Evolutionary conservation across 2,888 invertebrate genomes (phyloP), one percentile per base, ranked within the genome.

Genomic region (Sturmia bella): DNA sequence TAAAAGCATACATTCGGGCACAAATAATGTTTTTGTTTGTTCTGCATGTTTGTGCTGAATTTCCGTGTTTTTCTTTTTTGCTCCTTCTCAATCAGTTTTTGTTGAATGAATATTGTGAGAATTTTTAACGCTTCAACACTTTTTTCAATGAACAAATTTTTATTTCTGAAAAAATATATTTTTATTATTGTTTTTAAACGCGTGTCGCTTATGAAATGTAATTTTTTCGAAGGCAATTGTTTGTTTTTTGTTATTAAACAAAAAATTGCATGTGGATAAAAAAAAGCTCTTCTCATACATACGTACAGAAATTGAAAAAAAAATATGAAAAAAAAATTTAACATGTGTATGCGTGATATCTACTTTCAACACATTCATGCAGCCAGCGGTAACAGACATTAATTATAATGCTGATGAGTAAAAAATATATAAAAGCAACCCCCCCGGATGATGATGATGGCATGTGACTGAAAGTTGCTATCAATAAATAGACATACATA

Each of bases 51-150:
- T 56, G 19, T 37, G 12, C 12, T 6, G 7, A 7, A 13, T 15
- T n/a, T 59, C n/a, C 17, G 21, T 11, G 6, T 24, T 50, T 59
- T 21, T 37, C 4, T 15, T 9, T 9, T 7, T 32, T 9, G 7
- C 6, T 32, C 32, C 32, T 3, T 32, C 9, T 32, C 32, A 32
- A 32, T 24, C 3, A 1, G 9, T 45, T 43, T 56, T 48, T 48
- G 17, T n/a, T 1, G 21, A 27, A 61, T 57, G 43, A 64, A 72
- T 52, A 72, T 43, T 72, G 72, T 76, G 81, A 77, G 72, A 77
- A 77, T 63, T 56, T 61, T 68, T 50, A 73, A 73, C 63, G 72
- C 81, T 63, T 63, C 81, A 76, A 61, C 76, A 81, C 80, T 76
- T 81, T 81, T 61, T 48, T 43, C 39, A 41, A 54, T 43, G 27